phyloP scores from a whole-genome alignment of 1,140 invertebrate genomes.

The Megathymus violae region DNA sequence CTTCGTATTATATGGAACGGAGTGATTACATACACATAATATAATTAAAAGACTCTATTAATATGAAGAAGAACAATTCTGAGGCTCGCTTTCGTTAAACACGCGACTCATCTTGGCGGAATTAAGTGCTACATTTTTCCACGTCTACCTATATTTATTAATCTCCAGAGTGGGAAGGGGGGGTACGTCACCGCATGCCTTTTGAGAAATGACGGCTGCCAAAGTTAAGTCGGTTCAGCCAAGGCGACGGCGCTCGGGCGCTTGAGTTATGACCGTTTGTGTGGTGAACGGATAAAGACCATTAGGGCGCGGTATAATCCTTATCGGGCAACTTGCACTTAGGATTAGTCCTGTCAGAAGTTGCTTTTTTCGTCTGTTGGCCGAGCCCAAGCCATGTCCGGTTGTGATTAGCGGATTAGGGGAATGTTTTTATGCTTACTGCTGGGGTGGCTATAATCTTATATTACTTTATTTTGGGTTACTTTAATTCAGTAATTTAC shows the following conservation, averaged over 20 bases:
- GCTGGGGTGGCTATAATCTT: slow-evolving; percentile 17
- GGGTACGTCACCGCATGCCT: slow-evolving; percentile 75
- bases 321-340: slow-evolving; percentile 82
- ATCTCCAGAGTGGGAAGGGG: slow-evolving; percentile 60
- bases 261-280: slow-evolving; percentile 79
- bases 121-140: slow-evolving; percentile 80
- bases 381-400: slow-evolving; percentile 66
- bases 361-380: slow-evolving; percentile 77
- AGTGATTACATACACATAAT: slow-evolving; percentile 33
- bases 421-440: slow-evolving; percentile 45
- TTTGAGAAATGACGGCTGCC: slow-evolving; percentile 82
- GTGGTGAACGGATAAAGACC: slow-evolving; percentile 77
- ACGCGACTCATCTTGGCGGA: slow-evolving; percentile 69
- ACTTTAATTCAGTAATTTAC: slow-evolving; percentile 23
- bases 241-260: slow-evolving; percentile 58
- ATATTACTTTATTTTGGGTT: slow-evolving; percentile 23
- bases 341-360: slow-evolving; percentile 81
- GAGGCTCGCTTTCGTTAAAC: slow-evolving; percentile 38
- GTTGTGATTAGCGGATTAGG: slow-evolving; percentile 74
- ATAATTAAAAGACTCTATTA: slow-evolving; percentile 18
- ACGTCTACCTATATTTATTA: slow-evolving; percentile 80
- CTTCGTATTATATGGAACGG: slow-evolving; percentile 27
- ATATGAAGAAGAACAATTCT: slow-evolving; percentile 34
- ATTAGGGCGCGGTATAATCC: slow-evolving; percentile 80
- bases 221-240: slow-evolving; percentile 82